A percentile compares a stretch with the other conserved stretches of the same genome.
These are phyloP conservation scores for Frankliniella fusca DNA, from an alignment of 2,888 invertebrate species.

Conservation along the genomic window DNA sequence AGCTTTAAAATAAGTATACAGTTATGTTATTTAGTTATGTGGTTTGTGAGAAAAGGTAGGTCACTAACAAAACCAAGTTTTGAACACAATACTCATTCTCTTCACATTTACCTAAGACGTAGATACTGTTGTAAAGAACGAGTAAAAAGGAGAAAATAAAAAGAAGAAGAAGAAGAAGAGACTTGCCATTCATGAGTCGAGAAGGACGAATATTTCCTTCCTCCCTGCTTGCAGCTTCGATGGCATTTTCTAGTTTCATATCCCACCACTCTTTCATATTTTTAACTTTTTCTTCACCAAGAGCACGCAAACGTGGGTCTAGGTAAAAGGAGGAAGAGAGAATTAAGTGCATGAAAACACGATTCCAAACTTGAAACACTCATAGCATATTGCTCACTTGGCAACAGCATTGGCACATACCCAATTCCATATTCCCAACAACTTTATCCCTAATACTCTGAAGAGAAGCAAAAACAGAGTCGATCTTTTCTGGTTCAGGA, in stretches of 20 bases:
- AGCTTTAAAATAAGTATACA: too few relatives aligned
- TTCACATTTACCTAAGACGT: too few relatives aligned
- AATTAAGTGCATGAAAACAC: conserved; percentile 30
- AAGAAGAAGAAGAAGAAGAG: conserved; percentile 34
- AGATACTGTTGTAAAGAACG: too few relatives aligned
- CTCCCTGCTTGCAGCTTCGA: conserved; percentile 65
- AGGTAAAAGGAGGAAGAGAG: conserved; percentile 38
- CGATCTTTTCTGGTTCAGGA: conserved; percentile 78
- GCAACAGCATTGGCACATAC: conserved; percentile 49
- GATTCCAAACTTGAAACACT: neutral
- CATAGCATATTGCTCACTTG: conserved; percentile 27
- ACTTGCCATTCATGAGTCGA: conserved; percentile 44
- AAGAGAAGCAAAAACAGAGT: conserved; percentile 67
- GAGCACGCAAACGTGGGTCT: conserved; percentile 77
- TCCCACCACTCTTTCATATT: conserved; percentile 77
- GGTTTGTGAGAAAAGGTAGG: too few relatives aligned
- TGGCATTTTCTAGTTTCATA: conserved; percentile 77
- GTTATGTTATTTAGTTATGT: too few relatives aligned
- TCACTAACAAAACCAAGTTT: conserved; percentile 29
- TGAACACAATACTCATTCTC: too few relatives aligned
- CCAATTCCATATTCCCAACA: conserved; percentile 68
- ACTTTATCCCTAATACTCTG: conserved; percentile 66
- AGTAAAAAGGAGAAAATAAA: conserved; percentile 18
- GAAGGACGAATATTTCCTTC: conserved; percentile 40
- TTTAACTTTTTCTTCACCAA: conserved; percentile 64